Evolutionary conservation across 1,140 invertebrate species (phyloP).

Genomic region (Vanessa atalanta): DNA sequence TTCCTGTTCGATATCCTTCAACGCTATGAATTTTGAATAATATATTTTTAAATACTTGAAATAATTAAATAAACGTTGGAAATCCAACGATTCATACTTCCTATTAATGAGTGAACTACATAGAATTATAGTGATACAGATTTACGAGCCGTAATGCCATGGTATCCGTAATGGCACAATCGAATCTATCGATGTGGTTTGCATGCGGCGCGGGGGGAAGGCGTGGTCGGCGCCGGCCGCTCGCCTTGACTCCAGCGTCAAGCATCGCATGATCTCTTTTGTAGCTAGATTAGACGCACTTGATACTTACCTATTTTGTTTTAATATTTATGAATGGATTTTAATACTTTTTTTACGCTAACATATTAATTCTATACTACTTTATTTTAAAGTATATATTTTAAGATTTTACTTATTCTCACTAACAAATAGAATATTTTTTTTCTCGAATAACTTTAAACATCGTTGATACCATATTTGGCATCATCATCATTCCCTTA

Average conservation of each 20-base stretch:
- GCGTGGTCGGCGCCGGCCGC: conserved; percentile 79
- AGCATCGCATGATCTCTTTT: conserved; percentile 78
- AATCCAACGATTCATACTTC: conserved; percentile 22
- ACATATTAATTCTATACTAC: too few species aligned
- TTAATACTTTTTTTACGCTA: too few species aligned
- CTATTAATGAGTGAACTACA: conserved; percentile 18
- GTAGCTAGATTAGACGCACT: conserved; percentile 26
- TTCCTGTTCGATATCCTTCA: conserved; percentile 1
- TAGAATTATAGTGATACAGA: conserved; percentile 27
- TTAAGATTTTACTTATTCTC: too few species aligned
- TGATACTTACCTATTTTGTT: conserved; percentile 35
- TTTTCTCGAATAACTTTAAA: too few species aligned
- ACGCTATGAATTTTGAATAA: background rate
- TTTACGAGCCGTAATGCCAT: conserved; percentile 24
- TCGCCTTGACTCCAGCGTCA: conserved; percentile 79
- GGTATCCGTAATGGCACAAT: conserved; percentile 49
- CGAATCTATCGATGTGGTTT: conserved; percentile 59
- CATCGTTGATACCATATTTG: too few species aligned
- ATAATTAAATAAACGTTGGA: conserved; percentile 1
- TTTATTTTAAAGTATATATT: too few species aligned
- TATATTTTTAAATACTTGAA: background rate
- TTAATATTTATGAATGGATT: background rate
- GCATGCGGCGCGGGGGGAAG: conserved; percentile 53
- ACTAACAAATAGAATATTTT: too few species aligned
- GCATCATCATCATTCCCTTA: too few species aligned